phyloP scores from a whole-genome alignment of 2,113 vertebrate genomes.

The Rhynchomys soricoides region DNA sequence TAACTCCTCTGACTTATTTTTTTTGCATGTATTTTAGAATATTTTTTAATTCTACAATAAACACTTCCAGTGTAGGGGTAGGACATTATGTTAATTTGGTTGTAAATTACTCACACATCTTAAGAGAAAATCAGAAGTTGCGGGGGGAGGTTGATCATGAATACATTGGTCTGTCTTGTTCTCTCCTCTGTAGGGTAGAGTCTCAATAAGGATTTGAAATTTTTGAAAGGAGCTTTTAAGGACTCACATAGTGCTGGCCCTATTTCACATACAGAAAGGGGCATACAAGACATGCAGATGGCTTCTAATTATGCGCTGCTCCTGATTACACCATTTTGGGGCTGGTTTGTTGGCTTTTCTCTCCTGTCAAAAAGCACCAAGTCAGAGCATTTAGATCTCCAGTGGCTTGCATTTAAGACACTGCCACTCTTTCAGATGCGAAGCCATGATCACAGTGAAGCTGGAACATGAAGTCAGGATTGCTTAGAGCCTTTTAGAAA shows the following conservation, averaged over 20 bases:
- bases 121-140: slow-evolving; percentile 61
- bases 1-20: slow-evolving; percentile 9
- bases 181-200: slow-evolving; percentile 52
- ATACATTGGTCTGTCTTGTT: slow-evolving; percentile 66
- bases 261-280: slow-evolving; percentile 73
- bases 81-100: slow-evolving; percentile 63
- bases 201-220: slow-evolving; percentile 74
- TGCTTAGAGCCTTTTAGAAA: neutral
- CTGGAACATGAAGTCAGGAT: slow-evolving; percentile 17
- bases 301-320: slow-evolving; percentile 77
- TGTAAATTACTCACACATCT: slow-evolving; percentile 73
- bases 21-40: slow-evolving; percentile 52
- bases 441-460: neutral
- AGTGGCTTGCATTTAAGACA: slow-evolving; percentile 37
- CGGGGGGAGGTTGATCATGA: slow-evolving; percentile 43
- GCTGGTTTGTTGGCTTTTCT: slow-evolving; percentile 75
- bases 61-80: slow-evolving; percentile 55
- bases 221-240: slow-evolving; percentile 73
- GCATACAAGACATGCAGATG: slow-evolving; percentile 63
- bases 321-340: slow-evolving; percentile 68
- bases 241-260: slow-evolving; percentile 55
- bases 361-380: slow-evolving; percentile 67
- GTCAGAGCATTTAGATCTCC: slow-evolving; percentile 47
- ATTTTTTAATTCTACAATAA: slow-evolving; percentile 66
- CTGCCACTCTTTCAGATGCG: neutral